Evolutionary conservation across 1,140 invertebrate genomes (phyloP).

Genomic region (Vanessa atalanta): DNA sequence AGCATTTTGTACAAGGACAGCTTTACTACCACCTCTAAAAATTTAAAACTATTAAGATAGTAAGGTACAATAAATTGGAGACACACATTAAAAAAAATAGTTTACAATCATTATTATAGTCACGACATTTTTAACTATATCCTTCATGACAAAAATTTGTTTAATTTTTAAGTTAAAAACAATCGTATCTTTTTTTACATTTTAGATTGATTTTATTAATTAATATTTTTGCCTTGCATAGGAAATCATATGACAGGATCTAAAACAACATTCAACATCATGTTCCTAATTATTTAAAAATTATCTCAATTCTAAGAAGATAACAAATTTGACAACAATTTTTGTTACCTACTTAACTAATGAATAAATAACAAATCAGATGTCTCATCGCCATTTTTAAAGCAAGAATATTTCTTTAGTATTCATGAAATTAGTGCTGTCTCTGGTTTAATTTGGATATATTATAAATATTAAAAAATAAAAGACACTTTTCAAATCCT

Average conservation of each 20-base stretch:
- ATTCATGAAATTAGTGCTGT: neutral
- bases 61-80: slow-evolving; percentile 55
- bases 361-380: slow-evolving; percentile 24
- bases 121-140: slow-evolving; percentile 1
- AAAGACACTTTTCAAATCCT: slow-evolving; percentile 1
- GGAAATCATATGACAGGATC: neutral
- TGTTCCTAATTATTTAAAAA: slow-evolving; percentile 22
- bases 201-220: neutral
- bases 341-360: slow-evolving; percentile 26
- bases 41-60: slow-evolving; percentile 56
- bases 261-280: slow-evolving; percentile 17
- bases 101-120: slow-evolving; percentile 25
- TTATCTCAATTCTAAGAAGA: slow-evolving; percentile 28
- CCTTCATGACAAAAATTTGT: neutral
- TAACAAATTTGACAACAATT: slow-evolving; percentile 39
- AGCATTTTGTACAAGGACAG: slow-evolving; percentile 73
- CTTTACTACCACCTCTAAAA: slow-evolving; percentile 57
- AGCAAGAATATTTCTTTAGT: neutral
- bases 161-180: neutral
- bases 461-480: neutral
- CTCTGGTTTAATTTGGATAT: neutral
- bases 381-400: neutral
- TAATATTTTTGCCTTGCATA: neutral
- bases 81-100: slow-evolving; percentile 41
- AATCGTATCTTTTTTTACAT: too few species aligned